phyloP scores from a whole-genome alignment of 2,888 invertebrate genomes.

The Toxonevra muliebris region DNA sequence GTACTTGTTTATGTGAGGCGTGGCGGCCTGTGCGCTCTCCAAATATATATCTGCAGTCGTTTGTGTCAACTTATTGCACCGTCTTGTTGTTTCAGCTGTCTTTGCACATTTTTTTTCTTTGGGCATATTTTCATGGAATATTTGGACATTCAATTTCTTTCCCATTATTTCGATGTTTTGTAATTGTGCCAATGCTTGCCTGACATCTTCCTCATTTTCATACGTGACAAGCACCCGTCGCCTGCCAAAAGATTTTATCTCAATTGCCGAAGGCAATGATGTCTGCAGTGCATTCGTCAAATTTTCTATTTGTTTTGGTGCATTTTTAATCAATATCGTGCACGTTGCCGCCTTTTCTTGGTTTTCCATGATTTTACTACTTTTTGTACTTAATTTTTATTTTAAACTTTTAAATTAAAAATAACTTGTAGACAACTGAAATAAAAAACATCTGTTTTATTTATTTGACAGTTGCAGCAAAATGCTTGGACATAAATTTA shows the following conservation, averaged over 20 bases:
- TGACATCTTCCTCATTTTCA: constrained; percentile 39
- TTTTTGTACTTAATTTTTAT: no score
- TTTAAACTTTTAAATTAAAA: neutral
- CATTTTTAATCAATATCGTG: constrained; percentile 52
- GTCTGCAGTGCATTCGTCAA: constrained; percentile 44
- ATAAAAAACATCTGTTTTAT: no score
- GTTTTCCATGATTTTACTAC: constrained; percentile 25
- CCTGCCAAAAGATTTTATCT: constrained; percentile 48
- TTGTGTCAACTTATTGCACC: constrained; percentile 36
- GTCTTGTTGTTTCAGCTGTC: neutral
- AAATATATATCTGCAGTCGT: constrained; percentile 28
- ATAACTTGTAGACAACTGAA: neutral
- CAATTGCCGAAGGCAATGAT: constrained; percentile 44
- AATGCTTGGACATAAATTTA: no score
- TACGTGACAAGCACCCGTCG: constrained; percentile 51
- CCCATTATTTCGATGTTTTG: constrained; percentile 33
- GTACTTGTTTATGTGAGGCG: constrained; percentile 66
- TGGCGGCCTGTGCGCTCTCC: constrained; percentile 38
- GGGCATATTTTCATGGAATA: constrained; percentile 35
- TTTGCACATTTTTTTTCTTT: constrained; percentile 4
- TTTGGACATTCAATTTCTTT: constrained; percentile 23
- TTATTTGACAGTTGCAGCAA: no score
- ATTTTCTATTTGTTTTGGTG: constrained; percentile 51
- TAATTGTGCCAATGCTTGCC: constrained; percentile 46
- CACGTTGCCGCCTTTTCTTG: constrained; percentile 16